A percentile compares a stretch with the other conserved stretches of the same genome.
Evolutionary conservation across 2,888 invertebrate species (phyloP).

Genomic region (Drosophila cognata): DNA sequence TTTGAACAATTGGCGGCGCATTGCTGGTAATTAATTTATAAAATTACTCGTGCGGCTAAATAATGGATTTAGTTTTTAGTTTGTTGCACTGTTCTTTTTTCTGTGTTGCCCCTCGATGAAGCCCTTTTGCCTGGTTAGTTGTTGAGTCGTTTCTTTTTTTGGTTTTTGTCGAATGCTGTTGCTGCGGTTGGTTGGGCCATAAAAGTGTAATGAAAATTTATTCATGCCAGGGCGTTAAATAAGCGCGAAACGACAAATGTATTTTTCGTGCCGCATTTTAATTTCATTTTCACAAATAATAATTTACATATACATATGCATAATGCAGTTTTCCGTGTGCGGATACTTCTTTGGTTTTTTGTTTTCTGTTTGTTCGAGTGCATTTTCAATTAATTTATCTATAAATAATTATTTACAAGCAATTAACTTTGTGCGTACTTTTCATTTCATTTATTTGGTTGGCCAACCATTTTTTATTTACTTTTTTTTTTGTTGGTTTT

Average conservation of each 20-base stretch:
- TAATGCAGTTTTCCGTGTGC: neutral
- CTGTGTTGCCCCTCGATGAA: constrained; percentile 21
- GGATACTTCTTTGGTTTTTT: neutral
- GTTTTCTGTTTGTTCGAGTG: constrained; percentile 53
- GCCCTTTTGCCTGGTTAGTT: constrained; percentile 25
- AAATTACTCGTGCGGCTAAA: constrained; percentile 64
- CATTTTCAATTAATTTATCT: constrained; percentile 63
- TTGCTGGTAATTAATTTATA: constrained; percentile 67
- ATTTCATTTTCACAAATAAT: constrained; percentile 68
- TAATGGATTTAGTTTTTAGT: constrained; percentile 67
- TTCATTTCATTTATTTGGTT: constrained; percentile 57
- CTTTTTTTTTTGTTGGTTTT: constrained; percentile 12
- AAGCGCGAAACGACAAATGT: constrained; percentile 45
- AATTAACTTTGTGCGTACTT: constrained; percentile 63
- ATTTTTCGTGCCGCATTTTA: constrained; percentile 50
- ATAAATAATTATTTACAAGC: constrained; percentile 78
- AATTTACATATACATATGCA: constrained; percentile 38
- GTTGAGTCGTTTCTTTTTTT: neutral
- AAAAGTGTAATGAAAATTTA: constrained; percentile 27
- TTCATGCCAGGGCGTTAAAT: constrained; percentile 52
- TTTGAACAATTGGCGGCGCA: constrained; percentile 41
- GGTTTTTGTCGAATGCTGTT: constrained; percentile 24
- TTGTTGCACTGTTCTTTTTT: constrained; percentile 18
- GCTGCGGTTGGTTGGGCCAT: constrained; percentile 57
- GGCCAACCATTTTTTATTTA: constrained; percentile 10